phyloP scores from a whole-genome alignment of 2,888 invertebrate species.

The Calameuta idolon region DNA sequence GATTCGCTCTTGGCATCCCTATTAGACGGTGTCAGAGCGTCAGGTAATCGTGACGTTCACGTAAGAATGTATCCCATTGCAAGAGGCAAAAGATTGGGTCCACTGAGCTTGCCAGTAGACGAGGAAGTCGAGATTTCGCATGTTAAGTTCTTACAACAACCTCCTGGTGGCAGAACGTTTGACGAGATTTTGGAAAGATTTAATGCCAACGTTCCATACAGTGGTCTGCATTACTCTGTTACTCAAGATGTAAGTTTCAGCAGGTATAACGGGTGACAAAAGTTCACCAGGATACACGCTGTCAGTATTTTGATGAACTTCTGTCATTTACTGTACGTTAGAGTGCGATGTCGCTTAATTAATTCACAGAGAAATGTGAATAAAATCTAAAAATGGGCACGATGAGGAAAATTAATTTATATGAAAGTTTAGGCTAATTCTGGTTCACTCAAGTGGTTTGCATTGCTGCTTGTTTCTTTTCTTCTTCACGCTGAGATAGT shows the following conservation, averaged over 20 bases:
- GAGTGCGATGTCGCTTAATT: background rate
- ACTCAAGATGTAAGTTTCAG: slow-evolving; percentile 88
- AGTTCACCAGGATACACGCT: background rate
- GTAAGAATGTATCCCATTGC: slow-evolving; percentile 88
- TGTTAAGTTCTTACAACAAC: slow-evolving; percentile 80
- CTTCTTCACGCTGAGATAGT: background rate
- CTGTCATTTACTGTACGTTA: background rate
- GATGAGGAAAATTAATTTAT: background rate
- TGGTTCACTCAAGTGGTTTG: slow-evolving; percentile 22
- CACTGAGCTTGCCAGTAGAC: slow-evolving; percentile 89
- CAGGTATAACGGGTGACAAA: background rate
- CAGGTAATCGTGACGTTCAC: slow-evolving; percentile 97
- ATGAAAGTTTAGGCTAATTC: background rate
- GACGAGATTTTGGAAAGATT: slow-evolving; percentile 91
- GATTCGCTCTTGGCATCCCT: slow-evolving; percentile 96
- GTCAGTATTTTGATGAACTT: background rate
- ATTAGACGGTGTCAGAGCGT: slow-evolving; percentile 95
- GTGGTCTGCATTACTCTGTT: slow-evolving; percentile 95
- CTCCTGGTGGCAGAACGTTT: slow-evolving; percentile 75
- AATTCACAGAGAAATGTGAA: background rate
- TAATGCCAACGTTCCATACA: slow-evolving; percentile 98
- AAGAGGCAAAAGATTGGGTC: slow-evolving; percentile 89
- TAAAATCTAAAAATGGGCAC: background rate
- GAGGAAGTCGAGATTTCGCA: slow-evolving; percentile 97
- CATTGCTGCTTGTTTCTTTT: background rate